A percentile compares a stretch with the other conserved stretches of the same genome.
phyloP scores from a whole-genome alignment of 2,888 invertebrate genomes.

The Eueremaeus valkanovi region DNA sequence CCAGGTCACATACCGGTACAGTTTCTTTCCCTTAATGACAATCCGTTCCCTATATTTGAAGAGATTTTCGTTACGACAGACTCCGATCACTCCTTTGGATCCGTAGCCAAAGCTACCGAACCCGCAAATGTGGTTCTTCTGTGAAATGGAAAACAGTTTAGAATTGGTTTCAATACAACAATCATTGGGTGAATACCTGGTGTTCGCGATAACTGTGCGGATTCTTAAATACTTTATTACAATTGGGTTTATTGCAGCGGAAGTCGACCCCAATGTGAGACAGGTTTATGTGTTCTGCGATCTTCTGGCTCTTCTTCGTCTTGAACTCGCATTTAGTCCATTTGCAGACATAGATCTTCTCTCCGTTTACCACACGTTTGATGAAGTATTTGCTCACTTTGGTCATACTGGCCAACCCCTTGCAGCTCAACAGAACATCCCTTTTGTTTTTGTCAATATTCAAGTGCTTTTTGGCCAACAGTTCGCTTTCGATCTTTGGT shows the following conservation, averaged over 20 bases:
- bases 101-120: slow-evolving; percentile 29
- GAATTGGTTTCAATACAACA: background rate
- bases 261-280: slow-evolving; percentile 13
- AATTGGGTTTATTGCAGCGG: slow-evolving; percentile 5
- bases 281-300: slow-evolving; percentile 27
- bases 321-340: background rate
- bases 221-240: slow-evolving; percentile 20
- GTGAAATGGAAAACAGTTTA: background rate
- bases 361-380: background rate
- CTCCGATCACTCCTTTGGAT: slow-evolving; percentile 23
- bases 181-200: background rate
- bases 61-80: slow-evolving; percentile 33
- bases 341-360: background rate
- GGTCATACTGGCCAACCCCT: slow-evolving; percentile 13
- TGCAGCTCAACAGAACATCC: slow-evolving; percentile 12
- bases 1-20: background rate
- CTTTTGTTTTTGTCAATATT: slow-evolving; percentile 2
- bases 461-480: background rate
- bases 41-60: slow-evolving; percentile 11
- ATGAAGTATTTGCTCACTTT: slow-evolving; percentile 11
- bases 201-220: slow-evolving; percentile 20
- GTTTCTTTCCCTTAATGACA: background rate
- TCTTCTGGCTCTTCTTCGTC: slow-evolving; percentile 18
- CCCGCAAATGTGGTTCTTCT: slow-evolving; percentile 22
- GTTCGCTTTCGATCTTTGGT: background rate